phyloP scores from a whole-genome alignment of 2,113 vertebrate genomes.

The Pelecanus crispus region DNA sequence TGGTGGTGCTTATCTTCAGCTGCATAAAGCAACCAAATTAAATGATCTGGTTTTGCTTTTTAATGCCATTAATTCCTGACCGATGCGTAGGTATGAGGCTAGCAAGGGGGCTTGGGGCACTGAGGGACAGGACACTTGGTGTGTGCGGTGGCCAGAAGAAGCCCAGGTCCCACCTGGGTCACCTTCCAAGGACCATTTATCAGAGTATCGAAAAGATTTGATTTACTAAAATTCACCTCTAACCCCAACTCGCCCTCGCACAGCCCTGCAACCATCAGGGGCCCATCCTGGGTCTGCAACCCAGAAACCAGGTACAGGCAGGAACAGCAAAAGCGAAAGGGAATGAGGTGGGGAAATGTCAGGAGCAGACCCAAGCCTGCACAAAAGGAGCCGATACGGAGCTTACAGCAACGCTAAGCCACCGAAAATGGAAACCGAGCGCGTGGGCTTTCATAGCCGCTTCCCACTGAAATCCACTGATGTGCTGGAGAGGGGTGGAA shows the following conservation, averaged over 20 bases:
- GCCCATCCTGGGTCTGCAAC: too few species aligned
- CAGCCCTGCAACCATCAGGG: neutral
- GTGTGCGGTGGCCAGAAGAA: neutral
- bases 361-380: neutral
- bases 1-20: neutral
- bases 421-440: fast-evolving
- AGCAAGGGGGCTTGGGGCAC: too few species aligned
- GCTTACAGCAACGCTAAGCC: fast-evolving
- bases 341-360: neutral
- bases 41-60: neutral
- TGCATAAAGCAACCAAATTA: neutral
- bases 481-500: neutral
- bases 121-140: neutral
- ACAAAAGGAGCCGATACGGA: fast-evolving
- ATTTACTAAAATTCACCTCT: neutral
- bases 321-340: neutral
- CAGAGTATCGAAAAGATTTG: neutral
- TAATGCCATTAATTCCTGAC: neutral
- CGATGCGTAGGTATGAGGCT: fast-evolving
- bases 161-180: neutral
- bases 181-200: neutral
- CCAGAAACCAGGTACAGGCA: neutral
- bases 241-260: fast-evolving
- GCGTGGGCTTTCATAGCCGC: neutral
- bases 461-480: neutral